Evolutionary conservation across 2,888 invertebrate genomes (phyloP).

Genomic region (Scaptomyza flava): DNA sequence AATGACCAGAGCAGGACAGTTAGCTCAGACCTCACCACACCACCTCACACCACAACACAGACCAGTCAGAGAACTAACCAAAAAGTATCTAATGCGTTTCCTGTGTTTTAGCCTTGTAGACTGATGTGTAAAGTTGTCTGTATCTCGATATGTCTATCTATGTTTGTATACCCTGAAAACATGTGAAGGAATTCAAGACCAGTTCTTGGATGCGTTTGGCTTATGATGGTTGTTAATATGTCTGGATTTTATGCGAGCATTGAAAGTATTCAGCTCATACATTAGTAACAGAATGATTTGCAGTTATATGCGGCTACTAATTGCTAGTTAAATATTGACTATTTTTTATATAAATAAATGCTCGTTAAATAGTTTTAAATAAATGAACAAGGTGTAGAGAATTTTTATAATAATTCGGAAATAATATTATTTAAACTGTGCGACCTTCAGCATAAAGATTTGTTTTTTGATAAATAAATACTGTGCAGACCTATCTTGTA

Average conservation of each 20-base stretch:
- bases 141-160: conserved; percentile 66
- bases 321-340: too few species aligned
- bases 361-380: too few species aligned
- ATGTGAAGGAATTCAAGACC: neutral
- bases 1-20: conserved; percentile 23
- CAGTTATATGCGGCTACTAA: too few species aligned
- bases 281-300: neutral
- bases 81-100: conserved; percentile 77
- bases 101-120: conserved; percentile 70
- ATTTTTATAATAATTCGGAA: too few species aligned
- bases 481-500: too few species aligned
- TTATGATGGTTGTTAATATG: neutral
- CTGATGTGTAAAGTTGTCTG: conserved; percentile 52
- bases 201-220: neutral
- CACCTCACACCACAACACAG: conserved; percentile 13
- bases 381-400: too few species aligned
- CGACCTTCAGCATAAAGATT: too few species aligned
- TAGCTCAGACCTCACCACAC: conserved; percentile 2
- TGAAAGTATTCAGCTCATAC: neutral
- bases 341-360: too few species aligned
- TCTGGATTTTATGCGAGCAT: neutral
- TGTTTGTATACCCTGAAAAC: conserved; percentile 55
- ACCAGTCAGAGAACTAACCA: conserved; percentile 18
- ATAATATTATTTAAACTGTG: too few species aligned
- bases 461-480: too few species aligned